Evolutionary conservation across 2,888 invertebrate genomes (phyloP).

Genomic region (Nymphalis c-album): DNA sequence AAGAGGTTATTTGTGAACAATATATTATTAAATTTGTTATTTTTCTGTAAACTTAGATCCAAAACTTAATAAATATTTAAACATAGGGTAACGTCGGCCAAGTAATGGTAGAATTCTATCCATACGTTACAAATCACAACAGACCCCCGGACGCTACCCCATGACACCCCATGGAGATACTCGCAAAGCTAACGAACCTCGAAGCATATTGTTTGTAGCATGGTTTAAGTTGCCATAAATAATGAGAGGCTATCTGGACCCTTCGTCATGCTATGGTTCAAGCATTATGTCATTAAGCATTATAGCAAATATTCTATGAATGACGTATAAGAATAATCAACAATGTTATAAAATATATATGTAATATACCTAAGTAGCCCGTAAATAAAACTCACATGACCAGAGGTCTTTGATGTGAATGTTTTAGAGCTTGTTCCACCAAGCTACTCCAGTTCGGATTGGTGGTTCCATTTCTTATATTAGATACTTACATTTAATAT

Average conservation of each 20-base stretch:
- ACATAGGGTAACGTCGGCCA: not conserved
- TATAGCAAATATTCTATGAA: conserved; percentile 10
- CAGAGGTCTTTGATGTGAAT: no score
- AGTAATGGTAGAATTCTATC: conserved; percentile 19
- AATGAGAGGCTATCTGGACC: conserved; percentile 38
- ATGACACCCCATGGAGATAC: conserved; percentile 43
- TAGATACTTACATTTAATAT: no score
- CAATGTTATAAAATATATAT: not conserved
- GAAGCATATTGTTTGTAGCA: conserved; percentile 72
- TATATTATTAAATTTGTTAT: no score
- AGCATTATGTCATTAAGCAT: conserved; percentile 33
- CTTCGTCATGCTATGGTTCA: conserved; percentile 27
- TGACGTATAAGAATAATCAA: not conserved
- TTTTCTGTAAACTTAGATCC: no score
- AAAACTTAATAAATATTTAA: not conserved
- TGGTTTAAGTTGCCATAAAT: conserved; percentile 45
- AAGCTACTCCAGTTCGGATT: no score
- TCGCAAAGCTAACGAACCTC: conserved; percentile 60
- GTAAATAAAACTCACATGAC: no score
- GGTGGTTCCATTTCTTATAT: no score
- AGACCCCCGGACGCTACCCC: conserved; percentile 26
- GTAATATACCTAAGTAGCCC: not conserved
- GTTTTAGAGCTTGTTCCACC: no score
- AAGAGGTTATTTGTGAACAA: no score
- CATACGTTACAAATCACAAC: conserved; percentile 40